Conservation (phyloP, 1,140 invertebrate species). For the Micrasema minimum region DNA sequence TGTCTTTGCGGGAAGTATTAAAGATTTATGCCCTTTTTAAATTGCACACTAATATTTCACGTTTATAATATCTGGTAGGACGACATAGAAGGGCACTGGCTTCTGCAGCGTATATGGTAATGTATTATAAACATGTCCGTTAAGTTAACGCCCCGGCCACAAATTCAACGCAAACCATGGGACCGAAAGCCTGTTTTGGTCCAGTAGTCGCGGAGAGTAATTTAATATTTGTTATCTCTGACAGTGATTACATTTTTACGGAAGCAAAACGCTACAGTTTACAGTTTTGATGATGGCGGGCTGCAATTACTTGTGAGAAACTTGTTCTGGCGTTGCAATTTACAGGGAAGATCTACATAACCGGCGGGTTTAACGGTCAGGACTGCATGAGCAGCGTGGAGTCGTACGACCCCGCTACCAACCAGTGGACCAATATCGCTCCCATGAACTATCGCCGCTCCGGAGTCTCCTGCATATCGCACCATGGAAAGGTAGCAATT, state of each 20-base stretch:
- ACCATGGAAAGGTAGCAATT: conserved; percentile 69
- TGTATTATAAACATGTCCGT: too few relatives aligned
- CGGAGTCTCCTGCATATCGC: conserved; percentile 79
- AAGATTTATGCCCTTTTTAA: too few relatives aligned
- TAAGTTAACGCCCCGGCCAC: too few relatives aligned
- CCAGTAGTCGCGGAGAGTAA: too few relatives aligned
- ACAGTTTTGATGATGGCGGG: conserved; percentile 10
- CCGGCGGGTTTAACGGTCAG: conserved; percentile 90
- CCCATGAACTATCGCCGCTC: conserved; percentile 83
- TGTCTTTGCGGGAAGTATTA: too few relatives aligned
- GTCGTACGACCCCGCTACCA: conserved; percentile 82
- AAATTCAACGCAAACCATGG: too few relatives aligned
- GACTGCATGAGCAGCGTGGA: conserved; percentile 89
- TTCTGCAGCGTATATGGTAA: too few relatives aligned
- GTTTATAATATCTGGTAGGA: too few relatives aligned
- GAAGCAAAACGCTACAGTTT: conserved; percentile 6
- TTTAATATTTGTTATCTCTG: too few relatives aligned
- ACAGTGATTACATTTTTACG: conserved; percentile 14
- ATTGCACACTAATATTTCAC: too few relatives aligned
- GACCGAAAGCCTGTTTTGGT: too few relatives aligned
- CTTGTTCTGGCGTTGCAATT: neutral
- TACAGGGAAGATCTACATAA: conserved; percentile 82
- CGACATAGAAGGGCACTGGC: too few relatives aligned
- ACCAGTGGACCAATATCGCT: conserved; percentile 87
- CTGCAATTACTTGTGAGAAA: neutral